These are phyloP conservation scores for Trogon surrucura DNA, from an alignment of 2,113 vertebrate genomes.

Conservation along the genomic window DNA sequence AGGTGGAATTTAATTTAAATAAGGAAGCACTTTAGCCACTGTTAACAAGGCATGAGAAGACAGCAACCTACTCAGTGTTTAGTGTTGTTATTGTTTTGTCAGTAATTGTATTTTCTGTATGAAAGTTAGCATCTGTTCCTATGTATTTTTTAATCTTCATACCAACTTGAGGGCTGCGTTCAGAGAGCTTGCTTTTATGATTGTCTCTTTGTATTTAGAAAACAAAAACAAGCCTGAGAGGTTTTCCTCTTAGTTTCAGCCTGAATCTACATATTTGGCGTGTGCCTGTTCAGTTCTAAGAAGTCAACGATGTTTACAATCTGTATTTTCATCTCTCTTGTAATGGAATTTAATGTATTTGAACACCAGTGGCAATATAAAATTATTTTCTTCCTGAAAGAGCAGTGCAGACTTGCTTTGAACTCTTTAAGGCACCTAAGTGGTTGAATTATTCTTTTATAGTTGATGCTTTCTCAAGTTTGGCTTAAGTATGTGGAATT, in stretches of 20 bases:
- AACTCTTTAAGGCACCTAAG: background rate
- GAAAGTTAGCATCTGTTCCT: conserved; percentile 34
- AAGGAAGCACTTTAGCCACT: background rate
- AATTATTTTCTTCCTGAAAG: background rate
- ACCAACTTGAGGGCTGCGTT: background rate
- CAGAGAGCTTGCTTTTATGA: background rate
- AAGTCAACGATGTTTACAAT: conserved; percentile 9
- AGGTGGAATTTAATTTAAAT: background rate
- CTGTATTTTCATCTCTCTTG: background rate
- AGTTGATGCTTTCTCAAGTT: background rate
- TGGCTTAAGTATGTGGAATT: background rate
- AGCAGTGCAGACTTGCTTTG: background rate
- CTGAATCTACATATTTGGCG: background rate
- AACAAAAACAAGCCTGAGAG: background rate
- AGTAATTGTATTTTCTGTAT: conserved; percentile 9
- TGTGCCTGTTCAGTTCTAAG: conserved; percentile 4
- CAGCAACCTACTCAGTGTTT: background rate
- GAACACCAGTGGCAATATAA: background rate
- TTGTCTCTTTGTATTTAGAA: conserved; percentile 3
- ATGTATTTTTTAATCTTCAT: background rate
- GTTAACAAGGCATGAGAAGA: background rate
- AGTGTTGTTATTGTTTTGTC: conserved; percentile 1
- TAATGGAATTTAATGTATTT: background rate
- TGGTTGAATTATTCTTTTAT: background rate
- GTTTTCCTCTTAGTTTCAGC: background rate